Base-by-base conservation (phyloP, 1,140 invertebrate genomes). In the Telenomus remus region DNA sequence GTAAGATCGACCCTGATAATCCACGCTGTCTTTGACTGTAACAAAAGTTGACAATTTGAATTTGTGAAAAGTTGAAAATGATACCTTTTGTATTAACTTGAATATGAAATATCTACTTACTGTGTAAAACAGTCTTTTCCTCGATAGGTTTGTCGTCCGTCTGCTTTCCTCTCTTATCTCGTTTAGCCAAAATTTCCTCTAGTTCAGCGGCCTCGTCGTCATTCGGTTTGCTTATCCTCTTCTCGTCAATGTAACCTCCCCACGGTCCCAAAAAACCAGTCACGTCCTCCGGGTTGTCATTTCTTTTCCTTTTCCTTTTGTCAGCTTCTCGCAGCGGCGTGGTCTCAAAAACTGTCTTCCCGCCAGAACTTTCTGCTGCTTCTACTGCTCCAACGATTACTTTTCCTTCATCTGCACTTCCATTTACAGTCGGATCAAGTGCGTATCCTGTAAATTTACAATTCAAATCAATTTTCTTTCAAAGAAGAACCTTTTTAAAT, bases 1-100 rank as follows among this genome's bases (percentile, higher is more conserved):
- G 86, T 97, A 99, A 6, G 96, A 97, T 54, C 98, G 89, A 12
- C 97, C 97, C 89, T 98, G 97, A 89, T 99, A 99, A 89, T 99
- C 98, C 55, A 94, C 91, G 9, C 93, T 90, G 86, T 99, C 96
- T 89, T 97, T 96, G 84, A 99, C 96, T 97, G 88, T 4, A 87
- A 68, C 72, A 79, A 60, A 55, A 78, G 2, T 11, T 39, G 9
- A 39, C n/a, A 39, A 27, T 27, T 27, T 3, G 2, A 11, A 39
- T 39, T 39, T 11, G n/a, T n/a, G n/a, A n/a, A n/a, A n/a, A n/a
- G n/a, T n/a, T n/a, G n/a, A n/a, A n/a, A n/a, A n/a, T n/a, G n/a
- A n/a, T n/a, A n/a, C n/a, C n/a, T n/a, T n/a, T n/a, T n/a, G n/a
- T n/a, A n/a, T n/a, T n/a, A n/a, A n/a, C n/a, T n/a, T n/a, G n/a